Conservation (phyloP, 2,113 vertebrate species). For the Delphinus delphis region DNA sequence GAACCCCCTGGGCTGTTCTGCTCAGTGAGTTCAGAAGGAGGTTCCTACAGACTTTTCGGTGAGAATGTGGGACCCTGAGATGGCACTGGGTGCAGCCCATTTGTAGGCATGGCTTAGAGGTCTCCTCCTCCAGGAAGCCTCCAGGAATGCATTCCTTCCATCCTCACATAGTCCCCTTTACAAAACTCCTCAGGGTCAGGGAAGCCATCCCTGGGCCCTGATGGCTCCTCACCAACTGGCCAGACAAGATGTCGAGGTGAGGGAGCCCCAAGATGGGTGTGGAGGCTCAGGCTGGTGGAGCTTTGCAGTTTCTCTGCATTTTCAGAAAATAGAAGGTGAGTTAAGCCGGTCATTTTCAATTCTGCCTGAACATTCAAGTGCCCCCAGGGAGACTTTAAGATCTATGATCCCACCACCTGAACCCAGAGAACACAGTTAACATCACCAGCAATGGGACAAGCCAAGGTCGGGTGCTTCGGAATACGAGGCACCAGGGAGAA, state of each 20-base stretch:
- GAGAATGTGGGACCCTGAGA: not conserved
- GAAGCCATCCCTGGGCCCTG: not conserved
- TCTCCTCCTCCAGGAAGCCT: not conserved
- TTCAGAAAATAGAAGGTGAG: not conserved
- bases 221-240: not conserved
- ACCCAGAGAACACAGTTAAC: not conserved
- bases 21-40: not conserved
- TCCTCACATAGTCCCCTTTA: not conserved
- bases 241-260: no score
- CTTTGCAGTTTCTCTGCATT: not conserved
- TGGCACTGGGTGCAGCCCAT: not conserved
- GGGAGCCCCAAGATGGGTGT: not conserved
- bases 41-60: not conserved
- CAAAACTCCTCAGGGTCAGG: not conserved
- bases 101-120: not conserved
- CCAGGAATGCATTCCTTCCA: not conserved
- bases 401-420: not conserved
- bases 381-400: not conserved
- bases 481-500: accelerated
- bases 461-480: accelerated
- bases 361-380: not conserved
- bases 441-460: not conserved
- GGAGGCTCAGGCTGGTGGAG: accelerated
- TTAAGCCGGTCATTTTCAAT: not conserved
- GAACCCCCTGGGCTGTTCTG: not conserved